Conservation (phyloP, 2,113 vertebrate genomes). For the Scartelaos histophorus region DNA sequence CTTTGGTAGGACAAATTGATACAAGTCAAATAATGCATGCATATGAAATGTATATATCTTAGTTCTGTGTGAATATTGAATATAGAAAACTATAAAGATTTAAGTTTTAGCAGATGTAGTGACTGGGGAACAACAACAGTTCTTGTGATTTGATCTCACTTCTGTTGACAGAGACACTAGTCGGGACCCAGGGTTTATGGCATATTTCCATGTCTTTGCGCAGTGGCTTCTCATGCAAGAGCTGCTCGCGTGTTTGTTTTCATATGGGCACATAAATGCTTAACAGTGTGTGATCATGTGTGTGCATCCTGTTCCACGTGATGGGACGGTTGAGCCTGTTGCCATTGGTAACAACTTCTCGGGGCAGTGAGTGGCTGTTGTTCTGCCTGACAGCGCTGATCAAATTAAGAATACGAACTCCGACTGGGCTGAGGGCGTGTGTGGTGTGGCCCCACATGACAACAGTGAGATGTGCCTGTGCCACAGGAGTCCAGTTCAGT, state of each 20-base stretch:
- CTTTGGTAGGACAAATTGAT: conserved; percentile 43
- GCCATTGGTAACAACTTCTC: conserved; percentile 61
- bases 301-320: conserved; percentile 26
- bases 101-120: conserved; percentile 35
- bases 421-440: conserved; percentile 37
- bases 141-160: not conserved
- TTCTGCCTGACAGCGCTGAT: conserved; percentile 44
- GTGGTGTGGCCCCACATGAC: conserved; percentile 27
- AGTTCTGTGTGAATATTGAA: conserved; percentile 37
- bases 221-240: conserved; percentile 4
- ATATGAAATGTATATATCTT: conserved; percentile 36
- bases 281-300: conserved; percentile 34
- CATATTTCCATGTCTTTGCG: conserved; percentile 7
- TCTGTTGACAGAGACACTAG: not conserved
- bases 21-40: conserved; percentile 55
- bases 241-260: conserved; percentile 34
- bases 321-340: conserved; percentile 24
- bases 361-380: conserved; percentile 36
- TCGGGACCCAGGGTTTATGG: not conserved
- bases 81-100: conserved; percentile 29
- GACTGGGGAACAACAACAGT: conserved; percentile 2
- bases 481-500: conserved; percentile 34
- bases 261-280: conserved; percentile 33
- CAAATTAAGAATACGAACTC: conserved; percentile 26
- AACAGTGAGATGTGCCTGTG: conserved; percentile 43